phyloP scores from a whole-genome alignment of 2,113 vertebrate species.

The Misgurnus anguillicaudatus region DNA sequence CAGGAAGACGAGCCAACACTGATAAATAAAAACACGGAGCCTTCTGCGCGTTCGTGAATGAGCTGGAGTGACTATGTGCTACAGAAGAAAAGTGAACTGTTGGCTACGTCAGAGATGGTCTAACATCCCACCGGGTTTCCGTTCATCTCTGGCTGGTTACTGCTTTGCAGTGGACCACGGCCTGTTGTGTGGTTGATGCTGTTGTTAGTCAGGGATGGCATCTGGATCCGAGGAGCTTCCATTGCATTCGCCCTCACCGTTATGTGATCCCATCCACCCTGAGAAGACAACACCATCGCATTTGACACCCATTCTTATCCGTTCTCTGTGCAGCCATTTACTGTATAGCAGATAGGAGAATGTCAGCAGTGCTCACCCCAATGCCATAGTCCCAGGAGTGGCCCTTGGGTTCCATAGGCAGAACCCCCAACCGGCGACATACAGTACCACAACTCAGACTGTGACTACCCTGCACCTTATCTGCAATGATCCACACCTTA shows the following conservation, averaged over 20 bases:
- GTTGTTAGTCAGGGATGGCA: slow-evolving; percentile 57
- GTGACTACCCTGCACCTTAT: slow-evolving; percentile 95
- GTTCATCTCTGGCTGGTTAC: slow-evolving; percentile 57
- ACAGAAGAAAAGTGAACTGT: not conserved
- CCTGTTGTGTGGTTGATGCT: not conserved
- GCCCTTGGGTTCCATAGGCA: slow-evolving; percentile 84
- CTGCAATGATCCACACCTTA: slow-evolving; percentile 97
- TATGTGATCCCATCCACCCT: slow-evolving; percentile 97
- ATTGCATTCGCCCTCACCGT: slow-evolving; percentile 85
- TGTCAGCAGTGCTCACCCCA: slow-evolving; percentile 78
- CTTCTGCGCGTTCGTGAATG: not conserved
- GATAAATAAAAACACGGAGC: not conserved
- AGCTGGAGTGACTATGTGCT: not conserved
- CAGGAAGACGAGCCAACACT: not conserved
- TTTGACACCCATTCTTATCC: not conserved
- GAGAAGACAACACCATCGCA: slow-evolving; percentile 10
- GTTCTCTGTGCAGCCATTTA: too few species aligned
- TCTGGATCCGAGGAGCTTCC: slow-evolving; percentile 63
- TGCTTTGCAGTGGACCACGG: slow-evolving; percentile 47
- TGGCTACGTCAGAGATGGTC: slow-evolving; percentile 34
- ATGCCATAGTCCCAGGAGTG: slow-evolving; percentile 95
- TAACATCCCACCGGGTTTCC: slow-evolving; percentile 70
- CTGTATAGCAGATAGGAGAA: not conserved
- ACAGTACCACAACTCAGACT: slow-evolving; percentile 93
- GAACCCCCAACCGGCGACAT: slow-evolving; percentile 86